Base-by-base conservation (phyloP, 2,113 vertebrate species). In the Lophura nycthemera region DNA sequence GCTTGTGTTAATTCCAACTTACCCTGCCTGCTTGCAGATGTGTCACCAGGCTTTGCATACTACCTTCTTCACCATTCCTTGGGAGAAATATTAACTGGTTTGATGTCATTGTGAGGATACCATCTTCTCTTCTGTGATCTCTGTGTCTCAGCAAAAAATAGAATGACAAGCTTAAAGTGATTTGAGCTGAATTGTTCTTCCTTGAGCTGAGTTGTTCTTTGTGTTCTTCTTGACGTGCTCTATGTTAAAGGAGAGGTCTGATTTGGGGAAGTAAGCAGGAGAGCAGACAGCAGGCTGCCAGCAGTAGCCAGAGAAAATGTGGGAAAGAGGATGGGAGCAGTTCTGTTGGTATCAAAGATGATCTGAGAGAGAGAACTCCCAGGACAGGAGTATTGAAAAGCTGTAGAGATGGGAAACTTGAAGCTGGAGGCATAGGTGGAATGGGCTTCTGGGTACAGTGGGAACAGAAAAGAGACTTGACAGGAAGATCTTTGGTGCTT, bases 291-390 rank as follows among this genome's bases (percentile, higher is more conserved):
- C 15, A 69, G 54, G 80, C 1, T 72, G 24, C 10, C 29, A n/a
- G 8, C 27, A 25, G 29, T 2, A 29, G 38, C 4, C 52, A 34
- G 32, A 12, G 36, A 21, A 43, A 25, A 17, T 2, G 3, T 1
- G 13, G 21, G 32, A 3, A 8, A 24, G 34, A 27, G 14, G 1
- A 1, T 16, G 2, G 72, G 64, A 82, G 30, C 18, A 0, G 1
- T 13, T 36, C 10, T 24, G 16, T 1, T 60, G 69, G 7, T 3
- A 22, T 19, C 22, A 52, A 29, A 8, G 38, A 15, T 3, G 11
- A 2, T 5, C 10, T 8, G 54, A 32, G 22, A 3, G 30, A 47
- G 48, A 69, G 10, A 6, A 3, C 16, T 60, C 10, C 24, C 42
- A 43, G 47, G 10, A 13, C 12, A 11, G 59, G 40, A 52, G 34